Evolutionary conservation across 1,140 invertebrate species (phyloP), one percentile per base, ranked within the genome.

Genomic region (Sesamia nonagrioides): DNA sequence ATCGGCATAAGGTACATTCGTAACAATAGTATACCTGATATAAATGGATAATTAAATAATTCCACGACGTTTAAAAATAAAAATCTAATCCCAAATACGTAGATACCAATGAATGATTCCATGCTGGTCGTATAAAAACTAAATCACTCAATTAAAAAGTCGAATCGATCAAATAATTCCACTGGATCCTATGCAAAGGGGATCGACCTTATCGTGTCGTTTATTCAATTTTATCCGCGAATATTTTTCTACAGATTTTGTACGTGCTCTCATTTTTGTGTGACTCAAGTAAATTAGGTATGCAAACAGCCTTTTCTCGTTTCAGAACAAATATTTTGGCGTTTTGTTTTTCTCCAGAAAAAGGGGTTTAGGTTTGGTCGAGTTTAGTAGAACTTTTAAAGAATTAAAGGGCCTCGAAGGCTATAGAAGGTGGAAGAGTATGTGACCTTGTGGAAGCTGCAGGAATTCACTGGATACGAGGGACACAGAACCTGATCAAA

Each of bases 151-250:
- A 66, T 45, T 45, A 45, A 54, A 73, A 56, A 73, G 18, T 58
- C 33, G 52, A 73, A 58, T 52, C 17, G 9, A 42, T 66, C 4
- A 73, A 73, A 50, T 9, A 69, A 50, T 50, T 50, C 9, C 17
- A 54, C 27, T 58, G 40, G n/a, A n/a, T 56, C 50, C 33, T 56
- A 15, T 42, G 52, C 37, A 40, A 21, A 73, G 33, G 50, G 52
- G 18, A 73, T 40, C 35, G 52, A 56, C 50, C 52, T 73, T n/a
- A n/a, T 58, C 18, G 9, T 11, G 42, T 42, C 58, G 52, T 73
- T 73, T 73, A 37, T 73, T 37, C 69, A 56, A 73, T 54, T 73
- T 73, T 56, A 73, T 37, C 50, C 17, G 52, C 35, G 50, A 42
- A 73, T 21, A 56, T 54, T 73, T 73, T 40, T 56, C 61, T 17